These are phyloP conservation scores for Axea sp. DNA, from an alignment of 2,888 invertebrate genomes.

Conservation along the genomic window DNA sequence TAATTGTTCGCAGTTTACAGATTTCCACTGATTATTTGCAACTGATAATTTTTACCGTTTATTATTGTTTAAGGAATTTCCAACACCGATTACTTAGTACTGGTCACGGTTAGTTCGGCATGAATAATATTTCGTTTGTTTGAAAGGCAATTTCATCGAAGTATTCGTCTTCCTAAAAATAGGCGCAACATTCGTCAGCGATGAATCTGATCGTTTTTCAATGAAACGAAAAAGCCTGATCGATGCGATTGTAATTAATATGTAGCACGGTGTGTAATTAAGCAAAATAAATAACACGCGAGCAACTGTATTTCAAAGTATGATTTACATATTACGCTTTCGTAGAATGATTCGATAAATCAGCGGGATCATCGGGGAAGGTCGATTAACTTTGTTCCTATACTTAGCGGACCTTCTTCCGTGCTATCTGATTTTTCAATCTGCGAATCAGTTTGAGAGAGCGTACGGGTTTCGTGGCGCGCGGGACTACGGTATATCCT, in stretches of 20 bases:
- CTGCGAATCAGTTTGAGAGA: constrained; percentile 64
- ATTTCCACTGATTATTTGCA: no score
- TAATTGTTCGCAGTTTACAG: no score
- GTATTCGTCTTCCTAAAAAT: no score
- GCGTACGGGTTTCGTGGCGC: constrained; percentile 36
- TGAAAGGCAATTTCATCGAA: no score
- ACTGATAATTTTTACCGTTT: no score
- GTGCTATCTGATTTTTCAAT: constrained; percentile 69
- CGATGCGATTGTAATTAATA: constrained; percentile 57
- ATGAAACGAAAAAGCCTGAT: no score
- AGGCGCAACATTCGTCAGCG: no score
- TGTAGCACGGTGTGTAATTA: constrained; percentile 47
- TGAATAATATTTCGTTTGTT: no score
- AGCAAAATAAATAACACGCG: constrained; percentile 54
- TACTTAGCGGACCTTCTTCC: constrained; percentile 70
- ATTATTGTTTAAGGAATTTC: no score
- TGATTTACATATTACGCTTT: constrained; percentile 63
- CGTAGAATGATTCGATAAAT: constrained; percentile 62
- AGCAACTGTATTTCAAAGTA: constrained; percentile 30
- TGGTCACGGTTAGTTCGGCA: no score
- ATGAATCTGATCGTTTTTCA: no score
- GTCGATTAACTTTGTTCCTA: constrained; percentile 66
- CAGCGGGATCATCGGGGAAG: constrained; percentile 59
- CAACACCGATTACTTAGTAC: no score
- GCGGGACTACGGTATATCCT: constrained; percentile 45